These are phyloP conservation scores for Willisornis vidua DNA, from an alignment of 2,113 vertebrate genomes.

Conservation along the genomic window DNA sequence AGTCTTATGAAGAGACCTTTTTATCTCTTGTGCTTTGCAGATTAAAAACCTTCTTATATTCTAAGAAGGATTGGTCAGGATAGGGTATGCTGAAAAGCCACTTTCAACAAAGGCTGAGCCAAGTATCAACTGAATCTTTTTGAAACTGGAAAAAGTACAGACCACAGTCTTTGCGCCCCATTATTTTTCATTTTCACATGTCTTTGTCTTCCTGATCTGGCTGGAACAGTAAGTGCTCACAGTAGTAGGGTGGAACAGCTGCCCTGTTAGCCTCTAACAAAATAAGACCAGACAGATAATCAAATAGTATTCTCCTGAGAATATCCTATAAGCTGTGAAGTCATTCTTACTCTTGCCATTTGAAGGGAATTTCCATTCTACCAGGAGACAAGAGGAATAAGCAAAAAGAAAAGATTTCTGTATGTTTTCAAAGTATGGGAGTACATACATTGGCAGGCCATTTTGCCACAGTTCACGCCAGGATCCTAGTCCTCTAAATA, in stretches of 20 bases:
- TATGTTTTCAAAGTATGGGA: neutral
- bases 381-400: neutral
- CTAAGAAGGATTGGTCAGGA: neutral
- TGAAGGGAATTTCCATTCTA: neutral
- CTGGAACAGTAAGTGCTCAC: constrained; percentile 44
- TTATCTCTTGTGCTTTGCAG: constrained; percentile 15
- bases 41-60: constrained; percentile 26
- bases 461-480: neutral
- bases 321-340: neutral
- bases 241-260: constrained; percentile 9
- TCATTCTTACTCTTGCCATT: neutral
- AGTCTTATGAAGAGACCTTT: constrained; percentile 4
- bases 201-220: constrained; percentile 55
- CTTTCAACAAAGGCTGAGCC: constrained; percentile 35
- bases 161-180: constrained; percentile 9
- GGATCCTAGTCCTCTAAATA: neutral
- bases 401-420: neutral
- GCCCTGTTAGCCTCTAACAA: constrained; percentile 29
- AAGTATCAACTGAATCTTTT: neutral
- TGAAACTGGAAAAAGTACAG: constrained; percentile 36
- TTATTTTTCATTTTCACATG: constrained; percentile 59
- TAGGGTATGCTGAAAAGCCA: neutral
- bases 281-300: constrained; percentile 34
- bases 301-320: constrained; percentile 1
- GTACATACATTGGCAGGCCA: neutral